phyloP scores from a whole-genome alignment of 2,888 invertebrate species.

The Drosophila lacicola region DNA sequence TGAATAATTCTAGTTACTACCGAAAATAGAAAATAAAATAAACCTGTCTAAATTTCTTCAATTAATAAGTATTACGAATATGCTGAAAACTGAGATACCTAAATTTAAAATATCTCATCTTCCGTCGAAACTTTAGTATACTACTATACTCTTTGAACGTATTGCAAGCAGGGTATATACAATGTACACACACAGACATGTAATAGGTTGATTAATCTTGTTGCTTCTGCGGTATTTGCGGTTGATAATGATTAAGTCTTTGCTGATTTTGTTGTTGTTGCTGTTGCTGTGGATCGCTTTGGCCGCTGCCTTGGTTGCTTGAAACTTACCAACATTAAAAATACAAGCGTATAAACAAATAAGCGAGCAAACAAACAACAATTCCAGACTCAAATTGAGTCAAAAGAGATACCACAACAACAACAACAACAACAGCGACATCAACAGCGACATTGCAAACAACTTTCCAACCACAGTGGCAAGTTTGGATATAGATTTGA shows the following conservation, averaged over 20 bases:
- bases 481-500: constrained; percentile 58
- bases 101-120: background rate
- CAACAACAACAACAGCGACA: constrained; percentile 26
- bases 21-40: no score
- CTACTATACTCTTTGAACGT: background rate
- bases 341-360: constrained; percentile 63
- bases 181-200: background rate
- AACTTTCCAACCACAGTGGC: constrained; percentile 67
- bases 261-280: constrained; percentile 32
- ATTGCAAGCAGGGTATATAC: constrained; percentile 11
- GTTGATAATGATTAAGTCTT: constrained; percentile 52
- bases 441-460: constrained; percentile 55
- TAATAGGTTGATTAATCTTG: constrained; percentile 40
- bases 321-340: constrained; percentile 63
- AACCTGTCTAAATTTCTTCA: no score
- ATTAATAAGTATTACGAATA: no score
- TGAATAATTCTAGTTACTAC: no score
- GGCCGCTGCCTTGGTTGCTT: constrained; percentile 40
- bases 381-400: constrained; percentile 71
- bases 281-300: constrained; percentile 20
- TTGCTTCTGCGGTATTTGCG: constrained; percentile 44
- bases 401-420: constrained; percentile 59
- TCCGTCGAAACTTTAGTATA: background rate
- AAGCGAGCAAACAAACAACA: constrained; percentile 46
- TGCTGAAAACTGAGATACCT: background rate